phyloP scores from a whole-genome alignment of 2,888 invertebrate genomes.

The Drosophila birchii region DNA sequence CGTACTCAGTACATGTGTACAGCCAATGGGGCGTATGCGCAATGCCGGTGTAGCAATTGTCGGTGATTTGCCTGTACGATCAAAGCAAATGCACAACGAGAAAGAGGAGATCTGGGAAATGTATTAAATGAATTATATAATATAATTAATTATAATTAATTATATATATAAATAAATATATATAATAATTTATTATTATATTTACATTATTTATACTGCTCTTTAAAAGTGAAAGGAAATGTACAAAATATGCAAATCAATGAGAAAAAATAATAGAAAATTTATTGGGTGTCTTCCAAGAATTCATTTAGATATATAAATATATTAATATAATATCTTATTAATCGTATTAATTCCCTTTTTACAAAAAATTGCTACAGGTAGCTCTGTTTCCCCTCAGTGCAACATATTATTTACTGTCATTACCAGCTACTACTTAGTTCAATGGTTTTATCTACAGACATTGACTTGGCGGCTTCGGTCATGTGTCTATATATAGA shows the following conservation, averaged over 20 bases:
- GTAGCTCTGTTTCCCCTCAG: not conserved
- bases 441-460: conserved; percentile 71
- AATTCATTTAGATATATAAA: no score
- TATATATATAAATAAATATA: no score
- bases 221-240: not conserved
- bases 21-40: conserved; percentile 62
- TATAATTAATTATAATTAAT: no score
- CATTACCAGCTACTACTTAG: conserved; percentile 45
- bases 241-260: not conserved
- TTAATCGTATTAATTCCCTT: not conserved
- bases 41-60: conserved; percentile 49
- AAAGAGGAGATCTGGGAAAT: not conserved
- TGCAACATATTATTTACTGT: conserved; percentile 38
- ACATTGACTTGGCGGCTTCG: conserved; percentile 49
- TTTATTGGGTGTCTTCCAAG: no score
- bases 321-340: no score
- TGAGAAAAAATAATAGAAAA: not conserved
- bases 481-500: conserved; percentile 72
- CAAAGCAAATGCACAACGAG: conserved; percentile 13
- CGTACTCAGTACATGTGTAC: conserved; percentile 15
- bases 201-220: not conserved
- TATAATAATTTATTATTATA: not conserved
- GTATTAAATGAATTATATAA: no score
- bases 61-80: conserved; percentile 24
- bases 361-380: not conserved